These are phyloP conservation scores for Syrphus vitripennis DNA, from an alignment of 2,888 invertebrate genomes.

Conservation along the genomic window DNA sequence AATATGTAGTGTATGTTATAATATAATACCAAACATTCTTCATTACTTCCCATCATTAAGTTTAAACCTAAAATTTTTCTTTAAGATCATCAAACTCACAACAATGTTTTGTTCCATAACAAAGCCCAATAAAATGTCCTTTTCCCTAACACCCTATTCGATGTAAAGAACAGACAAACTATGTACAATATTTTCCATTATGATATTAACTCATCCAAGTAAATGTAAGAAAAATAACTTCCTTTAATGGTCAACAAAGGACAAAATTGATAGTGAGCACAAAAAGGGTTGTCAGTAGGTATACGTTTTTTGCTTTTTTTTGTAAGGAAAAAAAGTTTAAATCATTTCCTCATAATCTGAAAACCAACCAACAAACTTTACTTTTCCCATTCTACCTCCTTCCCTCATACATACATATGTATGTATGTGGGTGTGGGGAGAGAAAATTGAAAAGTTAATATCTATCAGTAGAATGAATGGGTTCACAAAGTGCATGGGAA, in stretches of 20 bases:
- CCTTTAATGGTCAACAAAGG: conserved; percentile 14
- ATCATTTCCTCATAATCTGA: conserved; percentile 24
- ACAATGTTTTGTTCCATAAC: background rate
- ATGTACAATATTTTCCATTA: background rate
- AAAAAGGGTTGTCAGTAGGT: conserved; percentile 7
- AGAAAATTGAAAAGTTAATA: conserved; percentile 60
- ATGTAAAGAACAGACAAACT: background rate
- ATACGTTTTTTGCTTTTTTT: no score
- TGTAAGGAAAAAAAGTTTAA: background rate
- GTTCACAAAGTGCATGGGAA: conserved; percentile 54
- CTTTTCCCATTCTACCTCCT: background rate
- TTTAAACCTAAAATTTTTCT: background rate
- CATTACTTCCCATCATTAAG: background rate
- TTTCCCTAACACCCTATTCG: background rate
- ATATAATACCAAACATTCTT: no score
- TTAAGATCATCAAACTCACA: background rate
- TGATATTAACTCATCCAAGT: background rate
- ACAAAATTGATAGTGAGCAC: conserved; percentile 13
- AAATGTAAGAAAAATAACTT: conserved; percentile 1
- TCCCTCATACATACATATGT: background rate
- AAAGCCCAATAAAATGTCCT: background rate
- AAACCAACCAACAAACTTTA: conserved; percentile 10
- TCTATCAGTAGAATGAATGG: conserved; percentile 55
- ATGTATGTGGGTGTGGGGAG: conserved; percentile 1
- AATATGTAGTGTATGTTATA: no score